Evolutionary conservation across 2,888 invertebrate genomes (phyloP).

Genomic region (Panorpa germanica): DNA sequence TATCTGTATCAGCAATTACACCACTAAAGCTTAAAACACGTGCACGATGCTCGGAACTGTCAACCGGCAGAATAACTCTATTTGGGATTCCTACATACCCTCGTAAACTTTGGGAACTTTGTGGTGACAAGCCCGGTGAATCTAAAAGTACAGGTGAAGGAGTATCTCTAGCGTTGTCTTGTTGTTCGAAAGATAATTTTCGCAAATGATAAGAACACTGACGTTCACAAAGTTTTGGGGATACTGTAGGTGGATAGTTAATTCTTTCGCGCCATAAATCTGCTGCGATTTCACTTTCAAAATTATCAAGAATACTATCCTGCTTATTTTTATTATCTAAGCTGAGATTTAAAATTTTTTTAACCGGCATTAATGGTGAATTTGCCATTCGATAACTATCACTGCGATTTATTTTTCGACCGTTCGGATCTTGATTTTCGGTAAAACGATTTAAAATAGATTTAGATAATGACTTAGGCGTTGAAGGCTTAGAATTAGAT

Average conservation of each 20-base stretch:
- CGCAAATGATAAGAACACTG: conserved; percentile 24
- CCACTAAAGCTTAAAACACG: conserved; percentile 28
- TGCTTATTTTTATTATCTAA: conserved; percentile 23
- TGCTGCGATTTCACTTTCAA: conserved; percentile 38
- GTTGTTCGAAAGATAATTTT: no score
- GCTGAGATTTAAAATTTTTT: conserved; percentile 31
- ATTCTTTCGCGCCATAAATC: conserved; percentile 46
- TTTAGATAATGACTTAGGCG: conserved; percentile 11
- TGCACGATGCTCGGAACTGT: conserved; percentile 39
- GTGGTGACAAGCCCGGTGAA: conserved; percentile 1
- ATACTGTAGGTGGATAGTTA: conserved; percentile 47
- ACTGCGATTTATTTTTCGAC: conserved; percentile 48
- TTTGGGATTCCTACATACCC: conserved; percentile 23
- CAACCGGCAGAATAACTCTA: conserved; percentile 41
- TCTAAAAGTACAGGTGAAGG: conserved; percentile 7
- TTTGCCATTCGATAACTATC: conserved; percentile 75
- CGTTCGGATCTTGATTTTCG: conserved; percentile 20
- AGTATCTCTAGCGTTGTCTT: no score
- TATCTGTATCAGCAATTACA: conserved; percentile 38
- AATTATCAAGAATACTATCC: conserved; percentile 31
- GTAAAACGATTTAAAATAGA: conserved; percentile 11
- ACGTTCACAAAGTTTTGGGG: conserved; percentile 30
- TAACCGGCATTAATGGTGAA: conserved; percentile 44
- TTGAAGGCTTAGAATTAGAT: conserved; percentile 6
- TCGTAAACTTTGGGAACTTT: conserved; percentile 27